A percentile compares a stretch with the other conserved stretches of the same genome.
These are phyloP conservation scores for Callithrix jacchus DNA, from an alignment of 2,113 vertebrate species.

Conservation along the genomic window DNA sequence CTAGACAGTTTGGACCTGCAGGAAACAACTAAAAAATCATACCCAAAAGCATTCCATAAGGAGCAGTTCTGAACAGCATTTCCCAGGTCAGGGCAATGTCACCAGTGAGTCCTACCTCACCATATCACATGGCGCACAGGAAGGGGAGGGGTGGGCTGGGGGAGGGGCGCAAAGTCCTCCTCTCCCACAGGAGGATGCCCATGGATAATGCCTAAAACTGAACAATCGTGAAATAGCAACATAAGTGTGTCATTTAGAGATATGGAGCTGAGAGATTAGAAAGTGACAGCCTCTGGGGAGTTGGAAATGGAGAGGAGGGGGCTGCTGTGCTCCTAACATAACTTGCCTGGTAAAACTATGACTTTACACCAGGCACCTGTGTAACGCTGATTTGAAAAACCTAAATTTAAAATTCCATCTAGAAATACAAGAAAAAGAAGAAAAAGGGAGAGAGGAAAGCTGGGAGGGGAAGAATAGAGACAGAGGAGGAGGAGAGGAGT, in stretches of 20 bases:
- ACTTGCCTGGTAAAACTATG: background rate
- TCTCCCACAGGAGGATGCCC: background rate
- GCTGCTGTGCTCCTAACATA: background rate
- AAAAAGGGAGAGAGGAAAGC: background rate
- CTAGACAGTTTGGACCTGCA: background rate
- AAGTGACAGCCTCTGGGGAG: constrained; percentile 43
- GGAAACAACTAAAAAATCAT: background rate
- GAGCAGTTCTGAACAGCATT: background rate
- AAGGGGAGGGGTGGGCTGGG: background rate
- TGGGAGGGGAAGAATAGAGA: background rate
- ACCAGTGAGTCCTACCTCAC: background rate
- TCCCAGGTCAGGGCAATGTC: background rate
- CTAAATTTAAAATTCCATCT: constrained; percentile 47
- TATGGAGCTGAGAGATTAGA: background rate
- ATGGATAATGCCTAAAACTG: background rate
- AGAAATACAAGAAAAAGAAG: background rate
- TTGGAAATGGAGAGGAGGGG: background rate
- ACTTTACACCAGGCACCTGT: background rate
- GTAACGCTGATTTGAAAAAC: background rate
- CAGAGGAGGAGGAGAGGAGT: background rate
- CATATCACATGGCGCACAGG: fast-evolving
- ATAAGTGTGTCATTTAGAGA: constrained; percentile 45
- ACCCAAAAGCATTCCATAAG: background rate
- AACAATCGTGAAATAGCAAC: background rate
- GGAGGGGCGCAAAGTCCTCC: background rate